Evolutionary conservation across 2,888 invertebrate species (phyloP), one percentile per base, ranked within the genome.

Genomic region (Noctua janthe): DNA sequence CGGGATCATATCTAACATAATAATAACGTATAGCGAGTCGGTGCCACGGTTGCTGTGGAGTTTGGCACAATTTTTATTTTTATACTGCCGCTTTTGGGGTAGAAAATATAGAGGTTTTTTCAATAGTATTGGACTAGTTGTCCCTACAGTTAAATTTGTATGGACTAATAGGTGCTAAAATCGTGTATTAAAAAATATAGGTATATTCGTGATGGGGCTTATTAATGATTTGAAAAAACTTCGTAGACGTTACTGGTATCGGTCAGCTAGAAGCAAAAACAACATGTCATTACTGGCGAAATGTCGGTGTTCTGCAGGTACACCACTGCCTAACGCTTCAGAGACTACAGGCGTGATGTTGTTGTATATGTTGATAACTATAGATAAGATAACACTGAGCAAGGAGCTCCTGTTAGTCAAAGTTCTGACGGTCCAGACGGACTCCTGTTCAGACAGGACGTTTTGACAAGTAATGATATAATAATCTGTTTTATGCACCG

Each of bases 1-100:
- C 39, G 78, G 87, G 84, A 90, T 88, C 83, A 90, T 87, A 84
- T 83, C 72, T 71, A 83, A 84, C 79, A 66, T 85, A 74, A 84
- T 84, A 87, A 76, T 74, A 85, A 66, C 70, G 74, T 85, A 82
- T 69, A 83, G 75, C 39, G 15, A 11, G 7, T 8, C 1, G 23
- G 43, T 74, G 35, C 76, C 20, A 74, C 77, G 13, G 86, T 75
- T 54, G 51, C 83, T 81, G 47, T 47, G 83, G 86, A 84, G 72
- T 74, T 86, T 67, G 69, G 72, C 70, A 75, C 75, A 83, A 73
- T 78, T 84, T 69, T 62, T 17, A 54, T 77, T 84, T 71, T 47
- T 43, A 67, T 49, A 13, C 8, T 35, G 20, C 3, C 70, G 15
- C 1, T 59, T 10, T 29, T 17, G 1, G 7, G 10, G 20, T 39